Evolutionary conservation across 1,140 invertebrate species (phyloP).

Genomic region (Lamellibrachia luymesi): DNA sequence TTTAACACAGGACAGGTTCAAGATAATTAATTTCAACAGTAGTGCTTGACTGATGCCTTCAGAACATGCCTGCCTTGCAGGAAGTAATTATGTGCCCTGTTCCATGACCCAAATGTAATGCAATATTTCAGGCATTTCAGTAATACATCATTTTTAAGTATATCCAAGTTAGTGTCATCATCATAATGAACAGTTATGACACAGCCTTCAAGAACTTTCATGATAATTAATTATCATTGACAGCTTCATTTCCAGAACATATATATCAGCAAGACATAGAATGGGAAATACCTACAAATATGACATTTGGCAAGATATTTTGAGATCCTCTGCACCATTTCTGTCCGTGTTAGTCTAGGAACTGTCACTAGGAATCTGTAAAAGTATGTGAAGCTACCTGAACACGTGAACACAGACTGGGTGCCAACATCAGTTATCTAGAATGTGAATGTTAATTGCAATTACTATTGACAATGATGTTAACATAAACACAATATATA

Average conservation of each 20-base stretch:
- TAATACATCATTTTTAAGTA: not conserved
- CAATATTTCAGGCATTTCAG: not conserved
- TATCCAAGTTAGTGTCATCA: not conserved
- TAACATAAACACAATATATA: not conserved
- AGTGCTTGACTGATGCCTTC: not conserved
- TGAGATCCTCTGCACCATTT: too few species aligned
- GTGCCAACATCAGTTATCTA: not conserved
- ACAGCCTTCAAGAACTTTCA: not conserved
- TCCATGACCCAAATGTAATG: not conserved
- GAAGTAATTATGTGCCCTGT: not conserved
- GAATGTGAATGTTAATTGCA: not conserved
- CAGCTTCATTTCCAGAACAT: too few species aligned
- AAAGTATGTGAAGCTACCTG: not conserved
- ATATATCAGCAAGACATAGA: too few species aligned
- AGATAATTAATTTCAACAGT: constrained; percentile 1
- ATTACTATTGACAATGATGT: too few species aligned
- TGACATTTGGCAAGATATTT: too few species aligned
- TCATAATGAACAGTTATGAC: not conserved
- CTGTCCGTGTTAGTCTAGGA: too few species aligned
- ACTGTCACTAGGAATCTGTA: too few species aligned
- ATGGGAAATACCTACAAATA: too few species aligned
- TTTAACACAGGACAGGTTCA: not conserved
- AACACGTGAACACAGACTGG: not conserved
- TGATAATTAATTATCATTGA: too few species aligned
- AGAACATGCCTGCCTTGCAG: not conserved